A percentile compares a stretch with the other conserved stretches of the same genome.
These are phyloP conservation scores for Drosophila biarmipes DNA, from an alignment of 1,140 invertebrate species.

Conservation along the genomic window DNA sequence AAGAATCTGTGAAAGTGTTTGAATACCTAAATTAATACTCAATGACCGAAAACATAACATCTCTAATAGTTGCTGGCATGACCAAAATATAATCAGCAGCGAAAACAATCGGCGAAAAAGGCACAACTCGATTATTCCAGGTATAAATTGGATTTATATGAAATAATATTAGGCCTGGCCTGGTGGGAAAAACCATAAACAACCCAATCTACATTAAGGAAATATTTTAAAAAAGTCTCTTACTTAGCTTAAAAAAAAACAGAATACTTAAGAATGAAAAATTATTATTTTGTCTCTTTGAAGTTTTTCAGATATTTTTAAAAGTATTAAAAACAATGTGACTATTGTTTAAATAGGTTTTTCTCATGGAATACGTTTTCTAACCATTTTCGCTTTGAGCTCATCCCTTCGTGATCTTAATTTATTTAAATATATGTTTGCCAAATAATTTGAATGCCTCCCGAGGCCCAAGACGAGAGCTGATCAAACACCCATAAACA, in stretches of 20 bases:
- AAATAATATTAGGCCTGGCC: no score
- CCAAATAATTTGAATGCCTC: neutral
- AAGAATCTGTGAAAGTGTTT: conserved; percentile 8
- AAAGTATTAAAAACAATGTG: no score
- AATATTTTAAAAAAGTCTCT: no score
- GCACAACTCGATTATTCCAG: neutral
- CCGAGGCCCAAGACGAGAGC: conserved; percentile 7
- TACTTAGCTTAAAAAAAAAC: no score
- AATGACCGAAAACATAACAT: neutral
- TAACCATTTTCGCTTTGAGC: neutral
- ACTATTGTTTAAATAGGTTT: neutral
- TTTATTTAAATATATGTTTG: neutral
- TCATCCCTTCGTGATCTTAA: conserved; percentile 3
- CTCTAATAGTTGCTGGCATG: neutral
- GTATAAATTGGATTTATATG: conserved; percentile 2
- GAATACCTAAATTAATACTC: conserved; percentile 8
- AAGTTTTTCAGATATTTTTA: no score
- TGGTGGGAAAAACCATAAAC: neutral
- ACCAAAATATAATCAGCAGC: conserved; percentile 15
- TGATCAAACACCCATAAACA: conserved; percentile 51
- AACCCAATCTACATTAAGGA: no score
- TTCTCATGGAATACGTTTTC: neutral
- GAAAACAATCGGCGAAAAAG: neutral
- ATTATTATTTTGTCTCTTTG: no score
- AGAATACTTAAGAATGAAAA: no score